phyloP scores from a whole-genome alignment of 2,113 vertebrate species.

The Otis tarda region DNA sequence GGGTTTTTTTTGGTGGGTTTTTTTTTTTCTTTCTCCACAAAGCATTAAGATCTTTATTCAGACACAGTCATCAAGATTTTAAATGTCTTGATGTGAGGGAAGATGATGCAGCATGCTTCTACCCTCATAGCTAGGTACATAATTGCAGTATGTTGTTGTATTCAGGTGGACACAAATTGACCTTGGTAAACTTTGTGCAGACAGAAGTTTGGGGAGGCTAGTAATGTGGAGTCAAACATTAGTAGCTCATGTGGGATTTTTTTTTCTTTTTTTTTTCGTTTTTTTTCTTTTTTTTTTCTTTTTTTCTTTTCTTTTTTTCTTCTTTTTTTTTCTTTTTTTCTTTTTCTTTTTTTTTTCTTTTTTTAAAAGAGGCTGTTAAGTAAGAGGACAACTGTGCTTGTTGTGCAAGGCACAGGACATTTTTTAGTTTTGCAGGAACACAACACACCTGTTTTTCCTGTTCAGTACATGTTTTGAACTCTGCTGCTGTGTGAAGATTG shows the following conservation, averaged over 20 bases:
- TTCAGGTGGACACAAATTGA: neutral
- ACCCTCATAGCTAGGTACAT: neutral
- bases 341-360: too few relatives aligned
- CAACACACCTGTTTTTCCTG: neutral
- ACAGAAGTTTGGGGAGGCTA: neutral
- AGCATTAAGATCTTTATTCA: neutral
- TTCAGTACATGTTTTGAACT: neutral
- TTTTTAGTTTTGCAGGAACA: neutral
- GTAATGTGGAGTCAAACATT: neutral
- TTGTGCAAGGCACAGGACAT: neutral
- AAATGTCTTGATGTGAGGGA: neutral
- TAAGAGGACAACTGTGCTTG: neutral
- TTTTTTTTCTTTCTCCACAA: neutral
- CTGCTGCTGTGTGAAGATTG: neutral
- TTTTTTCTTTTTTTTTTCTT: too few relatives aligned
- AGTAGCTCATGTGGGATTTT: neutral
- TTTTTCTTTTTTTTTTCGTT: neutral
- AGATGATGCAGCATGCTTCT: neutral
- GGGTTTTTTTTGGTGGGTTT: neutral
- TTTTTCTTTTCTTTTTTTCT: too few relatives aligned
- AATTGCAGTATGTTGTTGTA: neutral
- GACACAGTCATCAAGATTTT: neutral
- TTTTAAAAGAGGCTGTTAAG: neutral
- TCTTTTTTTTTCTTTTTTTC: too few relatives aligned
- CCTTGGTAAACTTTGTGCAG: neutral